Evolutionary conservation across 1,140 invertebrate genomes (phyloP).

Genomic region (Microplitis demolitor): DNA sequence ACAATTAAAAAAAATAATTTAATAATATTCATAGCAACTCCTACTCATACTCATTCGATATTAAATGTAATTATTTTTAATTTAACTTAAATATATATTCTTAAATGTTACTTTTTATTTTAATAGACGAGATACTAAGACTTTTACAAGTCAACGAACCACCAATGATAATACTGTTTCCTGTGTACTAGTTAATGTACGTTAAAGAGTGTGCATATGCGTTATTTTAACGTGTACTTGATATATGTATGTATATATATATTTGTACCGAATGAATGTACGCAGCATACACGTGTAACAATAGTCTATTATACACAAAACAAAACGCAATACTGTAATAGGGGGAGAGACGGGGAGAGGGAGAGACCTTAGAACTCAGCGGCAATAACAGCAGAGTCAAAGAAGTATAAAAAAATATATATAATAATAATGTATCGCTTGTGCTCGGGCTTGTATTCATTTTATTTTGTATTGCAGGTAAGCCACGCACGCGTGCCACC

Average conservation of each 20-base stretch:
- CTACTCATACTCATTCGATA: too few species aligned
- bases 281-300: too few species aligned
- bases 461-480: conserved; percentile 15
- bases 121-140: neutral
- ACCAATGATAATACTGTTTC: conserved; percentile 8
- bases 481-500: conserved; percentile 31
- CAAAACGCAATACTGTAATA: neutral
- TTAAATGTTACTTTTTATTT: neutral
- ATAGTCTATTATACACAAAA: neutral
- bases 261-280: too few species aligned
- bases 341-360: too few species aligned
- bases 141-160: conserved; percentile 8
- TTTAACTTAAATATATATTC: neutral
- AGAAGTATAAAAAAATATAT: conserved; percentile 29
- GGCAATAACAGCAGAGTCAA: neutral
- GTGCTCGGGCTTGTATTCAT: conserved; percentile 7
- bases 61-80: too few species aligned
- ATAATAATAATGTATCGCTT: conserved; percentile 33
- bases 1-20: too few species aligned
- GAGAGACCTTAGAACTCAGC: too few species aligned
- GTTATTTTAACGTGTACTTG: neutral
- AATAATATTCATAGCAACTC: too few species aligned
- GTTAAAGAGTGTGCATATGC: neutral
- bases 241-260: neutral
- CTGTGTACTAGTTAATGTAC: neutral